Conservation (phyloP, 1,140 invertebrate genomes). For the Centruroides vittatus region DNA sequence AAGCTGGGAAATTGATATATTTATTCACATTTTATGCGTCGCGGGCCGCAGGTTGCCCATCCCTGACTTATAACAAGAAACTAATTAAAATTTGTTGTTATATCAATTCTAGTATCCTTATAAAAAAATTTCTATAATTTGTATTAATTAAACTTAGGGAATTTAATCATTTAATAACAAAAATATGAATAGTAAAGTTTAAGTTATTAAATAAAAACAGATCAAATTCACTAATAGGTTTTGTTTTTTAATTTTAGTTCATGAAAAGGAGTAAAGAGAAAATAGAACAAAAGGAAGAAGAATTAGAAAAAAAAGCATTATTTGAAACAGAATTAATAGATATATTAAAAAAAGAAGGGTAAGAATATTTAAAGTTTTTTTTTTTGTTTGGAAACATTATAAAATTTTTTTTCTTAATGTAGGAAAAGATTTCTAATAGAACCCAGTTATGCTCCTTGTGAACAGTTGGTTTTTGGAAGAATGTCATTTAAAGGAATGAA, state of each 20-base stretch:
- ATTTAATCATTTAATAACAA: too few species aligned
- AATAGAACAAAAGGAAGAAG: constrained; percentile 54
- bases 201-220: too few species aligned
- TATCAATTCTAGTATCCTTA: too few species aligned
- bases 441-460: constrained; percentile 56
- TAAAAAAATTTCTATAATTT: too few species aligned
- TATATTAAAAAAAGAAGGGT: constrained; percentile 40
- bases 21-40: too few species aligned
- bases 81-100: too few species aligned
- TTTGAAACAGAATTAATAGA: constrained; percentile 48
- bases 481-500: constrained; percentile 79
- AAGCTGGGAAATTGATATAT: too few species aligned
- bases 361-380: constrained; percentile 6
- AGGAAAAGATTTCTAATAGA: constrained; percentile 56
- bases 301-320: constrained; percentile 48
- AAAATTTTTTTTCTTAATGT: constrained; percentile 19
- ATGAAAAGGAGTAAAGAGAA: constrained; percentile 78
- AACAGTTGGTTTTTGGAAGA: constrained; percentile 58
- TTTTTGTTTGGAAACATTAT: constrained; percentile 8
- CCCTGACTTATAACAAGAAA: too few species aligned
- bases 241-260: constrained; percentile 39
- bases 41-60: too few species aligned
- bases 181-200: too few species aligned
- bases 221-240: too few species aligned
- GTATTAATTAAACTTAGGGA: too few species aligned